Base-by-base conservation (phyloP, 2,113 vertebrate species). In the Gobius niger region DNA sequence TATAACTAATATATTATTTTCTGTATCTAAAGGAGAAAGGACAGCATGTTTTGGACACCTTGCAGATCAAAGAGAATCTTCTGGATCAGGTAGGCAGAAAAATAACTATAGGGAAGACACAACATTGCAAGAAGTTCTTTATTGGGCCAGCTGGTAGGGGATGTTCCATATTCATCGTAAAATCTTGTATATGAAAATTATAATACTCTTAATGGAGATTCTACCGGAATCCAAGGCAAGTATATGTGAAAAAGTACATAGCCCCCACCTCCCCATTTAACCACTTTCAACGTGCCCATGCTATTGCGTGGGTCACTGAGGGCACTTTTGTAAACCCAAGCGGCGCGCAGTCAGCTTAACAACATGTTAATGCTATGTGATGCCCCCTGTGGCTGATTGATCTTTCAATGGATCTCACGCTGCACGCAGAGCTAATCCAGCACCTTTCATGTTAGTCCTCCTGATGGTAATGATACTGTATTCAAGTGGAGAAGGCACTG, bases 381-480 rank as follows among this genome's bases (percentile, higher is more conserved):
- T 88, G 73, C 80, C 72, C 77, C 87, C 76, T 67, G 79, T 47
- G 67, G 77, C 69, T 78, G 68, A 89, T 89, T 40, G 82, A 90
- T 85, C 78, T 34, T 65, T 82, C 80, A 66, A 81, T 86, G 79
- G 82, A 84, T 80, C 64, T 73, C 57, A 9, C 73, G 78, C 86
- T n/a, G 65, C 83, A 82, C 86, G 82, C 62, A 59, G 65, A 72
- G 77, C 72, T 84, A 76, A 83, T 88, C 72, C 46, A 69, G 60
- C 57, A 47, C 64, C 69, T 70, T 62, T 65, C 64, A 70, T 52
- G 63, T 54, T 76, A 56, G 54, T 72, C 60, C 73, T 72, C 60
- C 73, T 34, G 51, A 72, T 60, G 16, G 63, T 46, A 14, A 13
- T 74, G 52, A 44, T 24, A 54, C 18, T 24, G 10, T 24, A 24